phyloP scores from a whole-genome alignment of 2,888 invertebrate species.

The Drosophila histrio region DNA sequence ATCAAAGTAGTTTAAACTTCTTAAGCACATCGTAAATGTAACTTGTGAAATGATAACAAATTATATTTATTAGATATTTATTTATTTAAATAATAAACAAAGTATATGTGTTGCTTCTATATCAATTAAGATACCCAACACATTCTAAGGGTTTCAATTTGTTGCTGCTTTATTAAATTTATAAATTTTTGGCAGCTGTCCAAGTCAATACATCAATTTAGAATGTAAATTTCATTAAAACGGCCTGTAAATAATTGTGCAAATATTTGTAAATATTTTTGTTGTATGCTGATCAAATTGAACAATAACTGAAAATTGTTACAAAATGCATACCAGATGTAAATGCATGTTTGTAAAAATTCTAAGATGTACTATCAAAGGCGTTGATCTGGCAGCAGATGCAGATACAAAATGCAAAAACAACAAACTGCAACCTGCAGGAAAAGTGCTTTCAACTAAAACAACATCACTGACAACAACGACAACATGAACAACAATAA shows the following conservation, averaged over 20 bases:
- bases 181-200: background rate
- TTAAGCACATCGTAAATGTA: too few relatives aligned
- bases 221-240: background rate
- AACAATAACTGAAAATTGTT: background rate
- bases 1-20: too few relatives aligned
- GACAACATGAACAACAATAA: background rate
- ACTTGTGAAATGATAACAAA: background rate
- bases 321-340: background rate
- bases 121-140: too few relatives aligned
- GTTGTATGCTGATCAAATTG: background rate
- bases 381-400: conserved; percentile 30
- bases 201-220: background rate
- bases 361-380: conserved; percentile 9
- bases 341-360: conserved; percentile 2
- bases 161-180: background rate
- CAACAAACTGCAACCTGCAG: conserved; percentile 4
- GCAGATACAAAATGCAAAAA: conserved; percentile 12
- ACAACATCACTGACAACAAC: conserved; percentile 10
- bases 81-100: too few relatives aligned
- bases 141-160: background rate
- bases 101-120: too few relatives aligned
- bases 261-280: background rate
- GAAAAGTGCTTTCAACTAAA: conserved; percentile 11
- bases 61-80: background rate
- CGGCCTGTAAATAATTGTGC: background rate